phyloP scores from a whole-genome alignment of 2,888 invertebrate species.

The Aphrophora alni region DNA sequence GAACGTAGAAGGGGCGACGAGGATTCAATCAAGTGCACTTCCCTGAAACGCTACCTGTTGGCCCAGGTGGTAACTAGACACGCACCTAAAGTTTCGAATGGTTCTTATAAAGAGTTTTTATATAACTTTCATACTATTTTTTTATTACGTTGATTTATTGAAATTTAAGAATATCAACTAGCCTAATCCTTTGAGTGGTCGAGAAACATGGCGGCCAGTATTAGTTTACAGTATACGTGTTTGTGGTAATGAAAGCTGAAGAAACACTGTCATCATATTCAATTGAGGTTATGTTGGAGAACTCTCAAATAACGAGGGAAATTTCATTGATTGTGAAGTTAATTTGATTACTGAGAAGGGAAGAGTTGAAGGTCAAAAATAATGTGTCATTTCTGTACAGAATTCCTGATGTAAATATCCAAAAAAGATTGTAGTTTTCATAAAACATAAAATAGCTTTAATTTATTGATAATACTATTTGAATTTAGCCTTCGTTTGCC shows the following conservation, averaged over 20 bases:
- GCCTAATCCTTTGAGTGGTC: background rate
- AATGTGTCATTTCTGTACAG: no score
- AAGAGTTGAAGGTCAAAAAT: no score
- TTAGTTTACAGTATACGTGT: background rate
- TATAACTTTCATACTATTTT: background rate
- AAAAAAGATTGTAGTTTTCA: no score
- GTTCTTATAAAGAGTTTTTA: background rate
- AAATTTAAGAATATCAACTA: constrained; percentile 26
- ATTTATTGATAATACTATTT: no score
- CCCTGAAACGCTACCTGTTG: constrained; percentile 29
- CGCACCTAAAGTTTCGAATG: constrained; percentile 14
- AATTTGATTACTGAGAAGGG: no score
- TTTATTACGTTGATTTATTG: constrained; percentile 33
- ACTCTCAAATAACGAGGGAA: background rate
- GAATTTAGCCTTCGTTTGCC: no score
- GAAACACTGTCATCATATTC: background rate
- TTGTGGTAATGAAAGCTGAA: background rate
- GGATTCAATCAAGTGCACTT: constrained; percentile 22
- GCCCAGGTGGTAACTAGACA: constrained; percentile 27
- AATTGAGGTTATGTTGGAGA: background rate
- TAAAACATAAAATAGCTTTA: no score
- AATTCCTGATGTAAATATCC: no score
- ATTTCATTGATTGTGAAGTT: no score
- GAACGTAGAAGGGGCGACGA: background rate
- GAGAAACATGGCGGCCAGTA: background rate